phyloP scores from a whole-genome alignment of 2,797 vertebrate genomes.

The Nannoperca obscura region DNA sequence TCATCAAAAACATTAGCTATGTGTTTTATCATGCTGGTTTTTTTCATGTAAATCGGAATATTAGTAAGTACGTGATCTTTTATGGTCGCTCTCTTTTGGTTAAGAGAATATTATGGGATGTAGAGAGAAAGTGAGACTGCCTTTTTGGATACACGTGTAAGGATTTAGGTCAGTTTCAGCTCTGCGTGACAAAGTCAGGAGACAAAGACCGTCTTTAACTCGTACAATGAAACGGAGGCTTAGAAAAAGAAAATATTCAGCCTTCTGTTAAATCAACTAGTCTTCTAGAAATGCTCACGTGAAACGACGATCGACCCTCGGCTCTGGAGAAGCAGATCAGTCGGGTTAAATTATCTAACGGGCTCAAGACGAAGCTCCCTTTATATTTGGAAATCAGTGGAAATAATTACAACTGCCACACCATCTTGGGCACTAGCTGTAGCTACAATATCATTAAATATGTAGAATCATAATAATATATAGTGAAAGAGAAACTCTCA shows the following conservation, averaged over 20 bases:
- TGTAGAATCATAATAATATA: not conserved
- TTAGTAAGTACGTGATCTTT: slow-evolving; percentile 34
- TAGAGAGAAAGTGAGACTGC: slow-evolving; percentile 34
- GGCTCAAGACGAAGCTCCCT: slow-evolving; percentile 20
- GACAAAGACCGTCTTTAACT: slow-evolving; percentile 21
- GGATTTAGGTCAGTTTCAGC: slow-evolving; percentile 19
- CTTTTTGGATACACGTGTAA: slow-evolving; percentile 28
- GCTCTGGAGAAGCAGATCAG: slow-evolving; percentile 16
- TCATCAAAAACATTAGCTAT: slow-evolving; percentile 43
- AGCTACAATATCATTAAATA: slow-evolving; percentile 24
- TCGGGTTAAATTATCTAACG: slow-evolving; percentile 16
- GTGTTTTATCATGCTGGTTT: slow-evolving; percentile 69
- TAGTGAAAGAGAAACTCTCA: slow-evolving; percentile 5
- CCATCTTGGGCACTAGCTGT: slow-evolving; percentile 5
- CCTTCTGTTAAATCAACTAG: not conserved
- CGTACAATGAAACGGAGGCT: slow-evolving; percentile 38
- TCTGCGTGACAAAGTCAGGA: slow-evolving; percentile 1
- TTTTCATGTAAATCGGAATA: slow-evolving; percentile 47
- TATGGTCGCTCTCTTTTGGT: slow-evolving; percentile 33
- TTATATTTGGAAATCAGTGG: slow-evolving; percentile 35
- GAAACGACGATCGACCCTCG: slow-evolving; percentile 15
- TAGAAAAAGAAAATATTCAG: slow-evolving; percentile 45
- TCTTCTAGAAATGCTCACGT: slow-evolving; percentile 13
- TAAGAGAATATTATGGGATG: slow-evolving; percentile 28
- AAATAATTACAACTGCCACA: slow-evolving; percentile 14